Percentiles rank a stretch among this genome's conserved stretches.
Evolutionary conservation across 2,797 vertebrate genomes (phyloP).

Genomic region (Melanotaenia nigrans): DNA sequence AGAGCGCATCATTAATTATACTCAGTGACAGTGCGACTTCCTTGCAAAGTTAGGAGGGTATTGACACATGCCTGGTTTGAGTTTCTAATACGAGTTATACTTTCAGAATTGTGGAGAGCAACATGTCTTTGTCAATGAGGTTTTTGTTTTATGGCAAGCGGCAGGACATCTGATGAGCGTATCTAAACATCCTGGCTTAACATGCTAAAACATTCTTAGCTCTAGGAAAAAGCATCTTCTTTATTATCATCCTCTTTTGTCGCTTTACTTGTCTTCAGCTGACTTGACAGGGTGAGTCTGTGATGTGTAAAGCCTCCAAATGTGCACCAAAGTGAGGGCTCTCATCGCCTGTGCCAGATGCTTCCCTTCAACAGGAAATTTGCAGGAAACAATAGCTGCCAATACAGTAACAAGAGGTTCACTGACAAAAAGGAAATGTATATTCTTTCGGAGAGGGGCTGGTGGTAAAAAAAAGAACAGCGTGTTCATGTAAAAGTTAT

Average conservation of each 20-base stretch:
- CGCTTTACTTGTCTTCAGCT: slow-evolving; percentile 19
- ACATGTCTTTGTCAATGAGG: slow-evolving; percentile 49
- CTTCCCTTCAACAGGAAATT: slow-evolving; percentile 67
- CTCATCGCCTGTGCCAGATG: slow-evolving; percentile 65
- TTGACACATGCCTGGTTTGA: slow-evolving; percentile 40
- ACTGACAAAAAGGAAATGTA: slow-evolving; percentile 42
- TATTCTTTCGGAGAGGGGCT: slow-evolving; percentile 11
- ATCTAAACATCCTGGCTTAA: neutral
- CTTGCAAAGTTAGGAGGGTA: slow-evolving; percentile 39
- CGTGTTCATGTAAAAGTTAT: slow-evolving; percentile 22
- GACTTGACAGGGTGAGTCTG: slow-evolving; percentile 18
- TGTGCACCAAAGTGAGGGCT: slow-evolving; percentile 46
- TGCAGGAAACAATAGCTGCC: slow-evolving; percentile 68
- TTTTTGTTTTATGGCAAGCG: slow-evolving; percentile 32
- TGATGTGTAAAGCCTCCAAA: slow-evolving; percentile 32
- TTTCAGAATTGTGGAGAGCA: slow-evolving; percentile 32
- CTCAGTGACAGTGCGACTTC: slow-evolving; percentile 11
- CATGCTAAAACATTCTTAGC: neutral
- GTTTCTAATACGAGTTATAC: slow-evolving; percentile 26
- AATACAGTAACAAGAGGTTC: slow-evolving; percentile 45
- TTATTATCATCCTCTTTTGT: slow-evolving; percentile 7
- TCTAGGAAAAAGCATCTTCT: slow-evolving; percentile 8
- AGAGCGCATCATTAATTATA: slow-evolving; percentile 11
- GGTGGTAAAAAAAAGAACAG: slow-evolving; percentile 37
- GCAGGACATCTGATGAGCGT: neutral